Percentiles rank a stretch among this genome's conserved stretches.
Conservation (phyloP, 2,888 invertebrate genomes). For the Drosophila neutralis region DNA sequence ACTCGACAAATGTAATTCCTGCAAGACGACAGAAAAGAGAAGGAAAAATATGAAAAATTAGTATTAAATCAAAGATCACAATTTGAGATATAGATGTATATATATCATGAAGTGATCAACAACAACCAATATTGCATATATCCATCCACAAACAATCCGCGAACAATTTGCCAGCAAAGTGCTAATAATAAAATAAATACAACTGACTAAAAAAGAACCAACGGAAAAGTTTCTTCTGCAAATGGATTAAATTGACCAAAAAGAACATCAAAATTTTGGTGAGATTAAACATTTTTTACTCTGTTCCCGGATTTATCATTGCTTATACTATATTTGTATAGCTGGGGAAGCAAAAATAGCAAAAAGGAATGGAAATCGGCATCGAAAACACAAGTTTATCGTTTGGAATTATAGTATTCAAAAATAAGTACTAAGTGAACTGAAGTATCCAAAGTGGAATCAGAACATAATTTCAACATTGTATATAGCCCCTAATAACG, state of each 20-base stretch:
- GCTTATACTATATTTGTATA: background rate
- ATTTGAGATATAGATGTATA: background rate
- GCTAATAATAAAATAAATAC: slow-evolving; percentile 25
- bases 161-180: slow-evolving; percentile 4
- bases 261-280: background rate
- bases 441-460: background rate
- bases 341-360: background rate
- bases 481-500: background rate
- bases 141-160: background rate
- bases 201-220: background rate
- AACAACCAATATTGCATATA: background rate
- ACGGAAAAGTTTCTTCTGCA: background rate
- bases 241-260: slow-evolving; percentile 4
- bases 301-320: background rate
- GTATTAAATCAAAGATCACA: slow-evolving; percentile 5
- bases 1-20: slow-evolving; percentile 72
- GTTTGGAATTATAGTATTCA: background rate
- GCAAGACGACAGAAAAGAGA: slow-evolving; percentile 20
- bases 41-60: slow-evolving; percentile 16
- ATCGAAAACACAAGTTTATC: background rate
- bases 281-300: background rate
- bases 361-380: background rate
- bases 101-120: background rate
- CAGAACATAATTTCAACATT: background rate
- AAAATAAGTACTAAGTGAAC: background rate